Percentiles rank a stretch among this genome's conserved stretches.
phyloP scores from a whole-genome alignment of 1,140 invertebrate species.

The Lasioglossum baleicum region DNA sequence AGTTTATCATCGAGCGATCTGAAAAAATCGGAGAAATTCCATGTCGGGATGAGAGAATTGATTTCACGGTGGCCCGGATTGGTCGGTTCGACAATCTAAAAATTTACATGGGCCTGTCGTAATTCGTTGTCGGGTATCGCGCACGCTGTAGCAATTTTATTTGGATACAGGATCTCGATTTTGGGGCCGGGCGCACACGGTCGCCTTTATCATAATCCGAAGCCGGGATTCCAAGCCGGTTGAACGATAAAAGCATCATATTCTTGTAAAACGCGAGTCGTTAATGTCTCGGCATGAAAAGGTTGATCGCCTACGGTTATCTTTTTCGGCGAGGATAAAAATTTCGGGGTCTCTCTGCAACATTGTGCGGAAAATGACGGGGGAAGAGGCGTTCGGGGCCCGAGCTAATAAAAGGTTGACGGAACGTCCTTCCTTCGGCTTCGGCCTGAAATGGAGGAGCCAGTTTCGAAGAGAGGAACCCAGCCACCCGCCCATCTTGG shows the following conservation, averaged over 20 bases:
- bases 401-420: conserved; percentile 48
- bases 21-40: too few species aligned
- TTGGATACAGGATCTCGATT: not conserved
- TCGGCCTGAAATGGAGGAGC: conserved; percentile 17
- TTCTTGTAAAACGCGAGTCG: conserved; percentile 1
- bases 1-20: too few species aligned
- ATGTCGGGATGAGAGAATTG: not conserved
- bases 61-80: not conserved
- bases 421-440: conserved; percentile 42
- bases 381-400: conserved; percentile 13
- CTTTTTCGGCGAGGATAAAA: conserved; percentile 13
- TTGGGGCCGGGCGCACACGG: too few species aligned
- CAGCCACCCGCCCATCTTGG: conserved; percentile 32
- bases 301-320: not conserved
- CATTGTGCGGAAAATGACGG: conserved; percentile 50
- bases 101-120: not conserved
- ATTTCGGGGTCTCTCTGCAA: conserved; percentile 33
- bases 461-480: conserved; percentile 30
- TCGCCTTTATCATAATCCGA: not conserved
- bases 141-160: not conserved
- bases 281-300: conserved; percentile 30
- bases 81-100: not conserved
- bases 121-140: not conserved
- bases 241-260: conserved; percentile 3
- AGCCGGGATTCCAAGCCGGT: not conserved